These are phyloP conservation scores for Momotus momota DNA, from an alignment of 2,797 vertebrate genomes.

Conservation along the genomic window DNA sequence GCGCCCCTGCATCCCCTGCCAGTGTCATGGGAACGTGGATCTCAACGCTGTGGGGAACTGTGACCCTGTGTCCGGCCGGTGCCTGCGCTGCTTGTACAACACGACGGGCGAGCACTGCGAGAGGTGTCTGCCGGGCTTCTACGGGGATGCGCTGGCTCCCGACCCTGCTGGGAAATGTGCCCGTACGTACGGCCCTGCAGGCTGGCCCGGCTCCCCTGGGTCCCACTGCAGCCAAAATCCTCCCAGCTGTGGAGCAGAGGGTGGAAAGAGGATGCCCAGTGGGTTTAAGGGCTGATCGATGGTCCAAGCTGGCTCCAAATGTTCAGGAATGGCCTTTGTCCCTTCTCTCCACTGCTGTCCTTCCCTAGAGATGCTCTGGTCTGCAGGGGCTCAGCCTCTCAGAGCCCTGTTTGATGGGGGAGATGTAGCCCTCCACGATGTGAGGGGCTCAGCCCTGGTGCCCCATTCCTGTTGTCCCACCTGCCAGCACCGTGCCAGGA, in stretches of 20 bases:
- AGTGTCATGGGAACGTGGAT: slow-evolving; percentile 89
- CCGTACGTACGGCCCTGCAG: slow-evolving; percentile 74
- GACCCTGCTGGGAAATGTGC: slow-evolving; percentile 78
- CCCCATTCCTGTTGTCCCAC: background rate
- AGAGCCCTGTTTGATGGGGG: background rate
- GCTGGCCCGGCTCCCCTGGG: background rate
- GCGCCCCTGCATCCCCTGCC: slow-evolving; percentile 83
- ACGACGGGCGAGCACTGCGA: slow-evolving; percentile 87
- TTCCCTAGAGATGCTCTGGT: background rate
- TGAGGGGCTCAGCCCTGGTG: accelerated
- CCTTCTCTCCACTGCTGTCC: background rate
- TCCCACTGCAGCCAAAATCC: background rate
- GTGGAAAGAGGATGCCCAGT: background rate
- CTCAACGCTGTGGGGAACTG: slow-evolving; percentile 89
- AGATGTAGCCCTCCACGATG: accelerated
- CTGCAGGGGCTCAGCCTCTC: background rate
- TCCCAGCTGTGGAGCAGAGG: background rate
- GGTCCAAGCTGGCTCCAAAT: background rate
- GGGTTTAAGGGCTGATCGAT: background rate
- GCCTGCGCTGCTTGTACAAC: slow-evolving; percentile 88
- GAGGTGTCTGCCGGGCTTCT: slow-evolving; percentile 84
- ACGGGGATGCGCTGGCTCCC: slow-evolving; percentile 80
- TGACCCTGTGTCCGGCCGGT: slow-evolving; percentile 84
- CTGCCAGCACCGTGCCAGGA: background rate
- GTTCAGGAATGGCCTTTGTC: background rate